These are phyloP conservation scores for Leptocoma aspasia DNA, from an alignment of 2,113 vertebrate genomes.

Conservation along the genomic window DNA sequence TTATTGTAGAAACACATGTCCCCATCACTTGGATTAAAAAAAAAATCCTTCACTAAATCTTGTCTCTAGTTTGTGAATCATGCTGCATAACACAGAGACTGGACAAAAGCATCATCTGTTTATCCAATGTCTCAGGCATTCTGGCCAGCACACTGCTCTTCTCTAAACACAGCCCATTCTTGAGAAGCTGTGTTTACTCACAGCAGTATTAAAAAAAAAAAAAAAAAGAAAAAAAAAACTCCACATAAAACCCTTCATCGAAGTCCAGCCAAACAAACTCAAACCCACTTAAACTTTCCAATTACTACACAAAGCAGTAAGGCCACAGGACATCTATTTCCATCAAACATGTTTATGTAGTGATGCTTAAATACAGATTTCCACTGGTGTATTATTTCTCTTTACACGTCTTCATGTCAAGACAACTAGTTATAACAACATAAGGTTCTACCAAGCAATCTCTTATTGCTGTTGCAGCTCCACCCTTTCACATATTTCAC, in stretches of 20 bases:
- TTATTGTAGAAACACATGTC: neutral
- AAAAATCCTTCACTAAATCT: neutral
- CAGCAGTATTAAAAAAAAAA: neutral
- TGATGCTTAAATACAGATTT: neutral
- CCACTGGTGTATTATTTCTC: neutral
- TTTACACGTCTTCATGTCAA: neutral
- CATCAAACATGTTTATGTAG: neutral
- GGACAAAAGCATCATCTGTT: neutral
- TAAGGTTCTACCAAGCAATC: neutral
- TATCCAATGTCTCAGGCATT: neutral
- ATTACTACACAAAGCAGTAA: neutral
- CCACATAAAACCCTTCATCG: neutral
- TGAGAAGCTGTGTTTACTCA: neutral
- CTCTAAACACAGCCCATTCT: constrained; percentile 1
- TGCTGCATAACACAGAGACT: neutral
- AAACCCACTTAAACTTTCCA: neutral
- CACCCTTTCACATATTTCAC: neutral
- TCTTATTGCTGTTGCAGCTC: neutral
- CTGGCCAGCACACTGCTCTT: neutral
- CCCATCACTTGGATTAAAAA: neutral
- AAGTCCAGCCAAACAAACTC: neutral
- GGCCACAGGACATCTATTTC: neutral
- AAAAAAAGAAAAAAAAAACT: fast-evolving
- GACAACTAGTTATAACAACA: neutral
- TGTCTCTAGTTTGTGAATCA: neutral